These are phyloP conservation scores for Rhimphoctona megacephalus DNA, from an alignment of 2,888 invertebrate genomes.

Conservation along the genomic window DNA sequence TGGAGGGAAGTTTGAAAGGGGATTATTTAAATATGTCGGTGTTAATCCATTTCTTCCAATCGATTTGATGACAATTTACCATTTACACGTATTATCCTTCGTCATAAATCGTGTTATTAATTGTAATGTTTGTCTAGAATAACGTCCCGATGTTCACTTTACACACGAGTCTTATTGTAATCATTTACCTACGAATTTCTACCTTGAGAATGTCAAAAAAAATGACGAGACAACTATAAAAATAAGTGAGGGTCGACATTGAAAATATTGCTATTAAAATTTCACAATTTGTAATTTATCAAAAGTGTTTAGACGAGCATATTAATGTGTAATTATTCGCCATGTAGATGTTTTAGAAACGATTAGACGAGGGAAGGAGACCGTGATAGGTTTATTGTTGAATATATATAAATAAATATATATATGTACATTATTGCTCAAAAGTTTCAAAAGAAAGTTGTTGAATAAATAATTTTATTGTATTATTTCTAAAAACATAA, in stretches of 20 bases:
- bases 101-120: conserved; percentile 9
- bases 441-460: not conserved
- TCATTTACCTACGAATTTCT: conserved; percentile 66
- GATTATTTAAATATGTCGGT: conserved; percentile 50
- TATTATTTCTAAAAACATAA: not conserved
- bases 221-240: conserved; percentile 3
- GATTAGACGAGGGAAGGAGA: conserved; percentile 37
- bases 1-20: conserved; percentile 22
- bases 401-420: not conserved
- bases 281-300: conserved; percentile 57
- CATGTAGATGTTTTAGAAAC: conserved; percentile 47
- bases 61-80: conserved; percentile 40
- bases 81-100: conserved; percentile 21
- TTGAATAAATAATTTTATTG: not conserved
- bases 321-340: conserved; percentile 50
- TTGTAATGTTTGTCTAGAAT: not conserved
- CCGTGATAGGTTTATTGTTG: conserved; percentile 3
- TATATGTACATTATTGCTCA: not conserved
- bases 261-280: conserved; percentile 26
- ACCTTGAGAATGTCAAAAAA: conserved; percentile 49
- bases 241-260: not conserved
- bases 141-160: conserved; percentile 54
- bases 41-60: conserved; percentile 56
- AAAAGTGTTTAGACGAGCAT: conserved; percentile 55
- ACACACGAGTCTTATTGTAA: conserved; percentile 47